phyloP scores from a whole-genome alignment of 2,888 invertebrate species.

The Cephonodes hylas region DNA sequence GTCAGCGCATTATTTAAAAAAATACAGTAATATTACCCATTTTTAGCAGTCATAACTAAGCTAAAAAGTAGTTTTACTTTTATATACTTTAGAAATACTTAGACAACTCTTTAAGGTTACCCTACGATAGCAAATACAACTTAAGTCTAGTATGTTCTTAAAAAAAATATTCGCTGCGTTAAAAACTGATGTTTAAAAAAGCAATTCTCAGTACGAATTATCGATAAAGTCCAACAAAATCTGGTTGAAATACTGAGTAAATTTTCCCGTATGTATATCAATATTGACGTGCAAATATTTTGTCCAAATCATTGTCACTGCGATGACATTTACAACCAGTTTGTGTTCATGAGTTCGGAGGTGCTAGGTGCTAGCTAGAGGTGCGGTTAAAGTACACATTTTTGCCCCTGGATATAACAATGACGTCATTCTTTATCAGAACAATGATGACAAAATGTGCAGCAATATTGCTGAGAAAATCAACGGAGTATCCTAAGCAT shows the following conservation, averaged over 20 bases:
- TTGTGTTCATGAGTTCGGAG: neutral
- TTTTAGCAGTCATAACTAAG: too few relatives aligned
- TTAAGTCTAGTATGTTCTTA: neutral
- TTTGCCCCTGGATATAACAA: neutral
- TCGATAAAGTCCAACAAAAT: neutral
- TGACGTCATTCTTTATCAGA: neutral
- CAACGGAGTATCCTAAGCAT: too few relatives aligned
- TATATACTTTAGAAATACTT: too few relatives aligned
- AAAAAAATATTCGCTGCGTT: neutral
- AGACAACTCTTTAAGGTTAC: too few relatives aligned
- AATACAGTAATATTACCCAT: too few relatives aligned
- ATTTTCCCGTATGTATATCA: neutral
- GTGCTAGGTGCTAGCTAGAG: neutral
- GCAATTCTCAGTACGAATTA: neutral
- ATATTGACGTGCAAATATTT: neutral
- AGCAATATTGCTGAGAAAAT: neutral
- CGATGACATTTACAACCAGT: slow-evolving; percentile 1
- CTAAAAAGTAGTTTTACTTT: too few relatives aligned
- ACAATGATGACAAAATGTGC: neutral
- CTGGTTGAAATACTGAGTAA: neutral
- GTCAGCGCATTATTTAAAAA: too few relatives aligned
- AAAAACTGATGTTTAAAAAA: neutral
- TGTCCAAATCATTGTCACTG: neutral
- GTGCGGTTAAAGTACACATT: neutral
- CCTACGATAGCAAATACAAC: neutral